Conservation (phyloP, 2,888 invertebrate genomes). For the Leistus spinibarbis region DNA sequence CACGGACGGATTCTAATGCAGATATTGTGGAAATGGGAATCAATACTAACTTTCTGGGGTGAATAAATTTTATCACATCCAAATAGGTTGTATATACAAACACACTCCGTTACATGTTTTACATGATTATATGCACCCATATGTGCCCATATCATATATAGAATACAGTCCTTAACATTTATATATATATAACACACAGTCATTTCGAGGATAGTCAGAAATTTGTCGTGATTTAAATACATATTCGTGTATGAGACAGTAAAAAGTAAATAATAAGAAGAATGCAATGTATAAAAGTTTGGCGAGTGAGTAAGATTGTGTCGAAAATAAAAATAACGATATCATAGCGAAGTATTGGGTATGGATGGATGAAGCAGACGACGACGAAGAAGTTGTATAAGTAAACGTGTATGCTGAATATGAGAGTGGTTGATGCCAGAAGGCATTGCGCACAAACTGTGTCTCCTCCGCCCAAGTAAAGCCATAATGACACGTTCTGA, state of each 20-base stretch:
- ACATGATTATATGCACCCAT: too few relatives aligned
- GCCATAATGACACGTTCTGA: constrained; percentile 37
- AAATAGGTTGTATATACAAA: too few relatives aligned
- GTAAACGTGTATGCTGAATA: constrained; percentile 22
- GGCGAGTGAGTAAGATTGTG: not conserved
- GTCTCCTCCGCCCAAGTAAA: constrained; percentile 14
- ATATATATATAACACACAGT: too few relatives aligned
- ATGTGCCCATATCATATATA: too few relatives aligned
- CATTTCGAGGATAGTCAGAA: too few relatives aligned
- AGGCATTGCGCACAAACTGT: constrained; percentile 10
- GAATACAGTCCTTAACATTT: too few relatives aligned
- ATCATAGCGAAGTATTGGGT: constrained; percentile 1
- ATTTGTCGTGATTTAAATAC: too few relatives aligned
- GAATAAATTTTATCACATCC: constrained; percentile 39
- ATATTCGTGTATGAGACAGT: too few relatives aligned
- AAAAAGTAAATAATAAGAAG: too few relatives aligned
- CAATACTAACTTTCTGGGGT: constrained; percentile 25
- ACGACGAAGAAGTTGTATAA: constrained; percentile 34
- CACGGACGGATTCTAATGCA: constrained; percentile 26
- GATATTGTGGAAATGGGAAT: constrained; percentile 36
- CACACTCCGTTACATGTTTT: too few relatives aligned
- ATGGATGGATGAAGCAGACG: too few relatives aligned
- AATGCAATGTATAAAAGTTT: too few relatives aligned
- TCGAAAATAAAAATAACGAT: constrained; percentile 25
- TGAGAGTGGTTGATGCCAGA: constrained; percentile 30